These are phyloP conservation scores for Calyptomena viridis DNA, from an alignment of 2,113 vertebrate species.

Conservation along the genomic window DNA sequence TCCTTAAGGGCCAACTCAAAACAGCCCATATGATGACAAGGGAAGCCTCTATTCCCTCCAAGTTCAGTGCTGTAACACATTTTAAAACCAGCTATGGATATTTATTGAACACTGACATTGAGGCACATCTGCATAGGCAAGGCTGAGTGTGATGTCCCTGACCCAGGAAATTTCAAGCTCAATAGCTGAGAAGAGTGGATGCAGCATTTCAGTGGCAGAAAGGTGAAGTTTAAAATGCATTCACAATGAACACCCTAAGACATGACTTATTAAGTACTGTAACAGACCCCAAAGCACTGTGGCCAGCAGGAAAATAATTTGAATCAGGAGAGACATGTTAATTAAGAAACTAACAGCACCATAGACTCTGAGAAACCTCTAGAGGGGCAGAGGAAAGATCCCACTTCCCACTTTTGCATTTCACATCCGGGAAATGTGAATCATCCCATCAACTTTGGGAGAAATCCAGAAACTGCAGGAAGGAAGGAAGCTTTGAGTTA, in stretches of 20 bases:
- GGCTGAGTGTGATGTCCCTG: not conserved
- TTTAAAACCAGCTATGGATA: not conserved
- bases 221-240: not conserved
- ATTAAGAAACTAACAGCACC: not conserved
- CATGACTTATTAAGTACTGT: not conserved
- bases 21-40: not conserved
- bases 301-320: not conserved
- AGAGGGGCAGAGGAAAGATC: not conserved
- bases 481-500: not conserved
- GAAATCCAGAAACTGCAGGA: constrained; percentile 14
- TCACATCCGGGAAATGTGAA: constrained; percentile 22
- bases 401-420: constrained; percentile 13
- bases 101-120: not conserved
- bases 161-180: not conserved
- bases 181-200: not conserved
- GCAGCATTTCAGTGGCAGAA: not conserved
- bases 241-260: not conserved
- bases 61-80: not conserved
- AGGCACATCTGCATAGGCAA: not conserved
- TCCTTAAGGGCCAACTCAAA: not conserved
- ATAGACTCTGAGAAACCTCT: not conserved
- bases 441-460: not conserved
- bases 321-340: not conserved
- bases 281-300: not conserved
- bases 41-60: not conserved